A percentile compares a stretch with the other conserved stretches of the same genome.
Conservation (phyloP, 1,140 invertebrate genomes). For the Carcinoscorpius rotundicauda region DNA sequence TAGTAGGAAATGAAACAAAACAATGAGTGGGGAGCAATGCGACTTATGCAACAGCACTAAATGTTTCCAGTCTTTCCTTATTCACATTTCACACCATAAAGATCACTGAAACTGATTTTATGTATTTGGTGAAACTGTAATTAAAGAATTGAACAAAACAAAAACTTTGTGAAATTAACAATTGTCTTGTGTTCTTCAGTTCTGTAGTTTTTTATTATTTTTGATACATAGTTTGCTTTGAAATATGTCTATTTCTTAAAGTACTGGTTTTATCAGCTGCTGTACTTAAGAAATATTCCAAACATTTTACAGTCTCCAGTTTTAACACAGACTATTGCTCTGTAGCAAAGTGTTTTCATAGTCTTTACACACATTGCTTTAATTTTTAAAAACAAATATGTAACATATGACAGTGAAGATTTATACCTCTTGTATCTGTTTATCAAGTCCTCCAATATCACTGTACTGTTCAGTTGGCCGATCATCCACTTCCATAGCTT, state of each 20-base stretch:
- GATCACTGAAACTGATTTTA: too few relatives aligned
- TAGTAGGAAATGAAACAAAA: too few relatives aligned
- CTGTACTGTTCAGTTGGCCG: slow-evolving; percentile 98
- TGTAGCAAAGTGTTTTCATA: not conserved
- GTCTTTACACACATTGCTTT: not conserved
- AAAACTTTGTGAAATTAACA: too few relatives aligned
- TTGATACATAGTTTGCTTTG: too few relatives aligned
- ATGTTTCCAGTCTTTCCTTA: too few relatives aligned
- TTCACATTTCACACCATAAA: too few relatives aligned
- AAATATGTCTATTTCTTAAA: not conserved
- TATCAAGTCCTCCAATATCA: slow-evolving; percentile 97
- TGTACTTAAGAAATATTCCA: not conserved
- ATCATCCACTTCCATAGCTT: slow-evolving; percentile 99
- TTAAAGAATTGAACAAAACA: too few relatives aligned
- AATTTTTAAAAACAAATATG: not conserved
- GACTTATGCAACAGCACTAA: too few relatives aligned
- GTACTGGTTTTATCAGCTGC: not conserved
- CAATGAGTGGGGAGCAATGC: too few relatives aligned
- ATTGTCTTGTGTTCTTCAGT: too few relatives aligned
- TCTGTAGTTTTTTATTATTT: too few relatives aligned
- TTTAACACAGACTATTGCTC: not conserved
- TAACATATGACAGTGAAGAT: not conserved
- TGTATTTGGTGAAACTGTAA: too few relatives aligned
- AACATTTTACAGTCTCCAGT: not conserved
- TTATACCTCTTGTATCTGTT: slow-evolving; percentile 76